These are phyloP conservation scores for Hymenopus coronatus DNA, from an alignment of 2,888 invertebrate species.

Conservation along the genomic window DNA sequence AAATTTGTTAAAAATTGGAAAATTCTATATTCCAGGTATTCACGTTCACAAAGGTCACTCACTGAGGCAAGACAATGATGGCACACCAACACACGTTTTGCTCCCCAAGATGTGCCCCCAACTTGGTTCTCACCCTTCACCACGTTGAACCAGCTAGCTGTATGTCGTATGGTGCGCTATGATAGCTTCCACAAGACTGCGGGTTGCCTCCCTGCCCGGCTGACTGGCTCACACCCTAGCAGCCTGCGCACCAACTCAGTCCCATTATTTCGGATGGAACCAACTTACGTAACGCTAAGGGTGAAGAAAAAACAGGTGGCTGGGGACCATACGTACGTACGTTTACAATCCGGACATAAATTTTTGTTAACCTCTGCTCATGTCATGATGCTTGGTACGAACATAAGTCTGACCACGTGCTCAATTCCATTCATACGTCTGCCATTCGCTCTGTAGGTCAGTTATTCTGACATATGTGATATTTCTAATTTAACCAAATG, in stretches of 20 bases:
- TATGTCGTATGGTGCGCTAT: background rate
- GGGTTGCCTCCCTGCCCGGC: background rate
- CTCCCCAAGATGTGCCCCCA: background rate
- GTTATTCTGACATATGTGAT: too few relatives aligned
- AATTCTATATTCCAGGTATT: too few relatives aligned
- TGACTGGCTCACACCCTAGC: background rate
- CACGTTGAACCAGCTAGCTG: background rate
- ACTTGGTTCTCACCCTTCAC: background rate
- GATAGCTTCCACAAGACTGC: background rate
- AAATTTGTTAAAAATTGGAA: too few relatives aligned
- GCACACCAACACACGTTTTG: background rate
- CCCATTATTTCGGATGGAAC: background rate
- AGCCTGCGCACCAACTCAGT: background rate
- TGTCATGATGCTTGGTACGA: too few relatives aligned
- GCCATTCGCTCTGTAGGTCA: too few relatives aligned
- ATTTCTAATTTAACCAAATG: too few relatives aligned
- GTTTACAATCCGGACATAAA: too few relatives aligned
- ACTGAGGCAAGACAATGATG: background rate
- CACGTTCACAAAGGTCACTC: too few relatives aligned
- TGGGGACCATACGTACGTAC: background rate
- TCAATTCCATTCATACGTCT: too few relatives aligned
- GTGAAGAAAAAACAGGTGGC: background rate
- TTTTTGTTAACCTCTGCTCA: too few relatives aligned
- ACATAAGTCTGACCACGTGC: too few relatives aligned
- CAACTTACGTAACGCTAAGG: background rate